Conservation (phyloP, 2,113 vertebrate genomes). For the Cebidichthys violaceus region DNA sequence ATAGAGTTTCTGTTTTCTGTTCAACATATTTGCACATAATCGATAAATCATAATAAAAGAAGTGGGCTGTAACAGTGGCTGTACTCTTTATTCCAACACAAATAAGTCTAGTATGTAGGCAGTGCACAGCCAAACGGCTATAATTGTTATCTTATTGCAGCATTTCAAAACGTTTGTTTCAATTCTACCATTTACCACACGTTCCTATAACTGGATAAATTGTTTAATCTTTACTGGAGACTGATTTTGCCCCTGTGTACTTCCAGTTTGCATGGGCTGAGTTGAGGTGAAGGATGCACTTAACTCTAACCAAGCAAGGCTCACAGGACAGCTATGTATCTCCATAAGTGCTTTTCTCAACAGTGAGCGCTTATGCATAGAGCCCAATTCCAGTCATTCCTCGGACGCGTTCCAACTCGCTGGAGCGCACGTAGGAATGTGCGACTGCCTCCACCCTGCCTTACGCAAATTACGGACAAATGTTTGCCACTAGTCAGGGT, state of each 20-base stretch:
- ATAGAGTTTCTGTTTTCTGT: neutral
- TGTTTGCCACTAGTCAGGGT: constrained; percentile 78
- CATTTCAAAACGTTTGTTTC: neutral
- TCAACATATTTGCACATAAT: constrained; percentile 1
- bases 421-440: constrained; percentile 69
- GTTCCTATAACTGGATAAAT: neutral
- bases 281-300: constrained; percentile 33
- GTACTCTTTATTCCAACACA: neutral
- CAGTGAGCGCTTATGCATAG: constrained; percentile 7
- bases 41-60: neutral
- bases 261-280: constrained; percentile 7
- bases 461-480: constrained; percentile 74
- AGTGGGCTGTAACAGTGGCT: neutral
- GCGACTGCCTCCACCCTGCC: constrained; percentile 56
- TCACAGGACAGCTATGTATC: constrained; percentile 2
- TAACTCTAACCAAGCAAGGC: constrained; percentile 9
- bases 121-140: neutral
- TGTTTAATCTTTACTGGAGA: constrained; percentile 10
- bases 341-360: constrained; percentile 38
- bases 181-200: neutral
- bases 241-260: neutral
- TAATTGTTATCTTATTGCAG: neutral
- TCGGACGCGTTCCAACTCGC: constrained; percentile 79
- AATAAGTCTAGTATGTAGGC: neutral
- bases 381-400: constrained; percentile 64